Conservation (phyloP, 2,797 vertebrate species). For the Anableps anableps region DNA sequence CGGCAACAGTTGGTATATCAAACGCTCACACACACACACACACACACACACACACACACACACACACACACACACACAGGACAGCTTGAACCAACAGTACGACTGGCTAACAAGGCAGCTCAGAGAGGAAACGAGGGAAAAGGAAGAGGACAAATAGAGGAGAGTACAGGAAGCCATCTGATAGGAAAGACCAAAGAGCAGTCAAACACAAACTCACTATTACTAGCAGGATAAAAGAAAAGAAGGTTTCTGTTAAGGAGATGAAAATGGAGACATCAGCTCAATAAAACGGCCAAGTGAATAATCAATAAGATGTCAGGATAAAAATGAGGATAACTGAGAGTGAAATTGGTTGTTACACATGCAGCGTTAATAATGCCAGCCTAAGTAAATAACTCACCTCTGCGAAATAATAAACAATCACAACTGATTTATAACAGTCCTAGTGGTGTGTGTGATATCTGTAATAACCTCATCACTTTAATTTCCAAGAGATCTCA, state of each 20-base stretch:
- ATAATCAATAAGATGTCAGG: constrained; percentile 18
- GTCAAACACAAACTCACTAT: constrained; percentile 30
- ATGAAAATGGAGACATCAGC: constrained; percentile 18
- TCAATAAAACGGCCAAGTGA: constrained; percentile 24
- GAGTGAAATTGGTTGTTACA: constrained; percentile 19
- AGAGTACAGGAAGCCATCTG: constrained; percentile 38
- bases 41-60: constrained; percentile 19
- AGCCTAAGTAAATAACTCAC: constrained; percentile 25
- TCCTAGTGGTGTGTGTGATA: constrained; percentile 25
- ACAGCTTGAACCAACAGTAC: constrained; percentile 40
- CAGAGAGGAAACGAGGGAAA: constrained; percentile 19
- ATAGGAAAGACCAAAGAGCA: constrained; percentile 36
- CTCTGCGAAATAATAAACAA: constrained; percentile 30
- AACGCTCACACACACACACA: background rate
- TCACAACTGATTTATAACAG: constrained; percentile 48
- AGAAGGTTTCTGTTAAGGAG: constrained; percentile 34
- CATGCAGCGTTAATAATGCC: constrained; percentile 6
- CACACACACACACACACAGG: constrained; percentile 31
- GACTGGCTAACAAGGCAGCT: constrained; percentile 47
- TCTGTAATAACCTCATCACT: constrained; percentile 55
- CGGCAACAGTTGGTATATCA: constrained; percentile 20
- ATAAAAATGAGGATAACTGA: constrained; percentile 10
- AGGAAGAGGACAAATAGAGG: constrained; percentile 20
- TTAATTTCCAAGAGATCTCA: constrained; percentile 39
- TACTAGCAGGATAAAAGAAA: constrained; percentile 17